Conservation (phyloP, 2,888 invertebrate species). For the Thera obeliscata region DNA sequence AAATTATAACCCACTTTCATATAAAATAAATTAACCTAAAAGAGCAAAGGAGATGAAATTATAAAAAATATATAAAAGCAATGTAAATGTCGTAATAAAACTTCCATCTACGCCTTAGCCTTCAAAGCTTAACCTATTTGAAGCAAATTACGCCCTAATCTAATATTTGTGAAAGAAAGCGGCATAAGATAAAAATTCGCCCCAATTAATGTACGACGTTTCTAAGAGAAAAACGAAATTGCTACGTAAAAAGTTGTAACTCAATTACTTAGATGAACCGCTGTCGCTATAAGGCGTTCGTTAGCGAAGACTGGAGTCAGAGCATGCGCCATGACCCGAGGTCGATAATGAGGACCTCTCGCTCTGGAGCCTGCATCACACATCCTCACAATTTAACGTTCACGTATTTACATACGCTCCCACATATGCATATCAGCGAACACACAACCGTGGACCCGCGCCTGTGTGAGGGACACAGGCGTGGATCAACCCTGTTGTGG, state of each 20-base stretch:
- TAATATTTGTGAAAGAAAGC: conserved; percentile 75
- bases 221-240: conserved; percentile 83
- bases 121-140: conserved; percentile 72
- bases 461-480: no score
- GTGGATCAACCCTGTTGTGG: no score
- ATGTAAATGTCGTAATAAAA: conserved; percentile 52
- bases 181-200: conserved; percentile 64
- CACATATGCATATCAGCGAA: conserved; percentile 77
- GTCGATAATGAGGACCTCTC: conserved; percentile 85
- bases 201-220: conserved; percentile 80
- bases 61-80: conserved; percentile 46
- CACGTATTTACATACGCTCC: conserved; percentile 81
- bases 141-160: conserved; percentile 76
- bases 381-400: conserved; percentile 81
- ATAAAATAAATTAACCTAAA: conserved; percentile 16
- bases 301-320: conserved; percentile 71
- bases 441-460: conserved; percentile 51
- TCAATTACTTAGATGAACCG: conserved; percentile 83
- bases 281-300: conserved; percentile 83
- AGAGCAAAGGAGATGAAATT: conserved; percentile 42
- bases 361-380: conserved; percentile 80
- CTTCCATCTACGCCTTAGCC: conserved; percentile 58
- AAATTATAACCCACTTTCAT: conserved; percentile 8
- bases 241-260: conserved; percentile 84
- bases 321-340: conserved; percentile 85